Conservation (phyloP, 2,797 vertebrate species). For the Sebastes steindachneri region DNA sequence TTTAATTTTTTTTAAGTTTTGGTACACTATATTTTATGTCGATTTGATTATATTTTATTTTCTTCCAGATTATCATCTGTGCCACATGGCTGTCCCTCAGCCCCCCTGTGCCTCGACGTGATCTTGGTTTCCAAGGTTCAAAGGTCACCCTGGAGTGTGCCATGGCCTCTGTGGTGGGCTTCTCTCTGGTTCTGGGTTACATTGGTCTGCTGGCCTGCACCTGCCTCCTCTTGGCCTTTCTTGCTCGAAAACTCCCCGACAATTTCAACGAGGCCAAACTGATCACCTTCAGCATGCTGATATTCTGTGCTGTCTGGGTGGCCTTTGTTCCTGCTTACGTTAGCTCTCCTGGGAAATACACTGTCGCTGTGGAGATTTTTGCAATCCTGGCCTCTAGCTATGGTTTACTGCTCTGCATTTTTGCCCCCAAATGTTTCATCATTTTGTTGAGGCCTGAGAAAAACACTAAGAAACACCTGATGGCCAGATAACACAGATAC, state of each 20-base stretch:
- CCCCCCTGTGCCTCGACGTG: constrained; percentile 66
- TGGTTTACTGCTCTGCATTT: constrained; percentile 70
- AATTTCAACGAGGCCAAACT: constrained; percentile 74
- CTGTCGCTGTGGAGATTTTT: constrained; percentile 75
- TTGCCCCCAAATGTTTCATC: constrained; percentile 72
- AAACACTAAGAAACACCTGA: constrained; percentile 71
- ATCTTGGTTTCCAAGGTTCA: constrained; percentile 64
- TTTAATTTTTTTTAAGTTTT: neutral
- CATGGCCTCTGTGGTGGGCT: constrained; percentile 68
- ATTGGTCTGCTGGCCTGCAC: constrained; percentile 67
- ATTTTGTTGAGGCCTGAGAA: constrained; percentile 61
- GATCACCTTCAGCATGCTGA: constrained; percentile 78
- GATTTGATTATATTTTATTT: neutral
- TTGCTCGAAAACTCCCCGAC: constrained; percentile 72
- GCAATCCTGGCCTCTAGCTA: constrained; percentile 76
- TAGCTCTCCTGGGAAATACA: constrained; percentile 77
- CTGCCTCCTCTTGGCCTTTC: constrained; percentile 69
- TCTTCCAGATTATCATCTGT: constrained; percentile 48
- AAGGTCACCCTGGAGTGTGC: constrained; percentile 64
- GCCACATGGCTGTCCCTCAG: constrained; percentile 56
- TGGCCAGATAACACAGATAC: constrained; percentile 25
- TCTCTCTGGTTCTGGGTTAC: constrained; percentile 70
- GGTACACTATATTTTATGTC: neutral
- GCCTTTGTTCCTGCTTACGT: constrained; percentile 71
- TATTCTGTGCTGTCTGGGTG: constrained; percentile 73